phyloP scores from a whole-genome alignment of 2,888 invertebrate species.

The Auanema freiburgensis region DNA sequence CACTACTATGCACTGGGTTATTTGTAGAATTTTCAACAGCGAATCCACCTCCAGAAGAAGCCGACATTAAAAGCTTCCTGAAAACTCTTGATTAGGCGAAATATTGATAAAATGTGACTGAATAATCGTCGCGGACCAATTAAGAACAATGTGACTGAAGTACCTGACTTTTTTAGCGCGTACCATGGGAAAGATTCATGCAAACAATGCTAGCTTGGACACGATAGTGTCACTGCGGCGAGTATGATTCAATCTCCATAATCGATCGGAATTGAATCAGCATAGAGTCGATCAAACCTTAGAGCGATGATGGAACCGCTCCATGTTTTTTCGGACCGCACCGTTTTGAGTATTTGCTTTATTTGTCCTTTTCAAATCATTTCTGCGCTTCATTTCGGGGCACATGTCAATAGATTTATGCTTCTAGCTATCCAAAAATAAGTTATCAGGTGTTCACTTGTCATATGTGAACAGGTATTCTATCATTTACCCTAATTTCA shows the following conservation, averaged over 20 bases:
- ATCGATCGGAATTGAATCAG: constrained; percentile 8
- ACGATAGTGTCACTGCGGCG: not conserved
- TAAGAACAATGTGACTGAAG: too few species aligned
- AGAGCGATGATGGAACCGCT: not conserved
- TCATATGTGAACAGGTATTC: too few species aligned
- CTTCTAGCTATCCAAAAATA: too few species aligned
- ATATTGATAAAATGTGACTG: too few species aligned
- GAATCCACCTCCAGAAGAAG: constrained; percentile 19
- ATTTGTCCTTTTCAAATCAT: not conserved
- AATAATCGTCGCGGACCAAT: too few species aligned
- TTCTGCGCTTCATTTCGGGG: constrained; percentile 2
- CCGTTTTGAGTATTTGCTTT: constrained; percentile 1
- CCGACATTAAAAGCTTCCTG: constrained; percentile 21
- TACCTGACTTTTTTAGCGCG: too few species aligned
- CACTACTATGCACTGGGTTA: constrained; percentile 11
- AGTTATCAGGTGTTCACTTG: too few species aligned
- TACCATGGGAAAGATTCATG: too few species aligned
- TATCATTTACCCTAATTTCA: too few species aligned
- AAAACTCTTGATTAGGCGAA: not conserved
- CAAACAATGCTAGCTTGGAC: too few species aligned
- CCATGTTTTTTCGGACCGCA: not conserved
- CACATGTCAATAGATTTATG: too few species aligned
- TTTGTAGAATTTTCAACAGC: constrained; percentile 4
- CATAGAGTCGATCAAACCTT: not conserved
- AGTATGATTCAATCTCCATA: constrained; percentile 12